Evolutionary conservation across 2,888 invertebrate species (phyloP).

Genomic region (Thymelicus sylvestris): DNA sequence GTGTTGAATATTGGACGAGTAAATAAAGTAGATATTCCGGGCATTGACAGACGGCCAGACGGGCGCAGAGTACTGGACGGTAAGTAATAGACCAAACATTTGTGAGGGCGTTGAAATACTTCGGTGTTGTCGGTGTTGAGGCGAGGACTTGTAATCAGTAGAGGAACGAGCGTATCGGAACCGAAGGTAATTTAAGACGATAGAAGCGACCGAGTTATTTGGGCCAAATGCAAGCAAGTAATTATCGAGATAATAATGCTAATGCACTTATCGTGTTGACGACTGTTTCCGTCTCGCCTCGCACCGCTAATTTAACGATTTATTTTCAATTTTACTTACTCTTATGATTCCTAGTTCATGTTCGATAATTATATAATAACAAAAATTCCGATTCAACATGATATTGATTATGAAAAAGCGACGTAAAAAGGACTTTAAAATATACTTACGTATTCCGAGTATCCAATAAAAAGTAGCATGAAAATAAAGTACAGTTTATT

Average conservation of each 20-base stretch:
- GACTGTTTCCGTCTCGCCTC: slow-evolving; percentile 72
- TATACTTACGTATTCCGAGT: slow-evolving; percentile 47
- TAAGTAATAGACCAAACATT: slow-evolving; percentile 77
- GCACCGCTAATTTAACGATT: slow-evolving; percentile 55
- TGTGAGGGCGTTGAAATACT: slow-evolving; percentile 58
- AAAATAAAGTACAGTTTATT: slow-evolving; percentile 57
- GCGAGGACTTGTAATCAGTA: slow-evolving; percentile 59
- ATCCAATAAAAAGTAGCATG: slow-evolving; percentile 54
- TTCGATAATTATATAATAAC: slow-evolving; percentile 37
- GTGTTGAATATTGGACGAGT: slow-evolving; percentile 59
- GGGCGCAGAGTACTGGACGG: slow-evolving; percentile 59
- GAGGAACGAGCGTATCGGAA: slow-evolving; percentile 62
- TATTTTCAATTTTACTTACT: slow-evolving; percentile 44
- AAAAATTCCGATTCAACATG: not conserved
- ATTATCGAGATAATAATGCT: slow-evolving; percentile 84
- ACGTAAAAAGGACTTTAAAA: slow-evolving; percentile 35
- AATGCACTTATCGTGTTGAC: slow-evolving; percentile 84
- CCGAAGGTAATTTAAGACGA: slow-evolving; percentile 74
- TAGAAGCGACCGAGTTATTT: slow-evolving; percentile 75
- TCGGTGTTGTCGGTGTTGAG: slow-evolving; percentile 44
- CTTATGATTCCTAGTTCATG: slow-evolving; percentile 45
- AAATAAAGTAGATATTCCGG: slow-evolving; percentile 65
- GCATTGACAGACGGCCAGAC: slow-evolving; percentile 45
- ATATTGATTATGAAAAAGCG: too few species aligned
- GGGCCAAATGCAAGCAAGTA: slow-evolving; percentile 82